Evolutionary conservation across 2,888 invertebrate genomes (phyloP).

Genomic region (Azorinus chamasolen): DNA sequence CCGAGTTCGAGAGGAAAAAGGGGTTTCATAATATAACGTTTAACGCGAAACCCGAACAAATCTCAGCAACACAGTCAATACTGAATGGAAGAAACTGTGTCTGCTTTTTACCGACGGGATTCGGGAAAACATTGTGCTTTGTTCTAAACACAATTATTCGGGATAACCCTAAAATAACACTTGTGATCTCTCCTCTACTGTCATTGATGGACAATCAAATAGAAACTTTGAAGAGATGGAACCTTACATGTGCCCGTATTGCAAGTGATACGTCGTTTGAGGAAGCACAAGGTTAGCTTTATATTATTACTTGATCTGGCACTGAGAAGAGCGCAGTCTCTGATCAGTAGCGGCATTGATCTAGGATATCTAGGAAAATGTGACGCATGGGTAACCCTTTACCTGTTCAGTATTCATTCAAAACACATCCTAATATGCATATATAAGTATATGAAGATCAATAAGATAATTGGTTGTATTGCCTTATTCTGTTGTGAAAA

Average conservation of each 20-base stretch:
- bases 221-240: conserved; percentile 23
- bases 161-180: conserved; percentile 9
- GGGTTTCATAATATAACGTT: neutral
- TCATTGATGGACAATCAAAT: conserved; percentile 43
- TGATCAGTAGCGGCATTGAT: too few relatives aligned
- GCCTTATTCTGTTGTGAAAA: too few relatives aligned
- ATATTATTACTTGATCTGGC: too few relatives aligned
- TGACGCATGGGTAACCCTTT: too few relatives aligned
- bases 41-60: conserved; percentile 30
- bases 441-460: too few relatives aligned
- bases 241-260: conserved; percentile 18
- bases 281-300: conserved; percentile 5
- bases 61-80: neutral
- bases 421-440: too few relatives aligned
- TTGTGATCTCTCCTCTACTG: conserved; percentile 32
- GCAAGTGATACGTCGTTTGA: conserved; percentile 5
- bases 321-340: too few relatives aligned
- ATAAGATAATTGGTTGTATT: too few relatives aligned
- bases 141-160: conserved; percentile 9
- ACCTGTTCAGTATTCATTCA: too few relatives aligned
- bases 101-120: conserved; percentile 33
- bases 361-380: too few relatives aligned
- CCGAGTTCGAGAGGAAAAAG: neutral
- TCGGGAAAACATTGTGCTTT: conserved; percentile 44
- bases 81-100: conserved; percentile 20